These are phyloP conservation scores for Galeopterus variegatus DNA, from an alignment of 2,113 vertebrate genomes.

Conservation along the genomic window DNA sequence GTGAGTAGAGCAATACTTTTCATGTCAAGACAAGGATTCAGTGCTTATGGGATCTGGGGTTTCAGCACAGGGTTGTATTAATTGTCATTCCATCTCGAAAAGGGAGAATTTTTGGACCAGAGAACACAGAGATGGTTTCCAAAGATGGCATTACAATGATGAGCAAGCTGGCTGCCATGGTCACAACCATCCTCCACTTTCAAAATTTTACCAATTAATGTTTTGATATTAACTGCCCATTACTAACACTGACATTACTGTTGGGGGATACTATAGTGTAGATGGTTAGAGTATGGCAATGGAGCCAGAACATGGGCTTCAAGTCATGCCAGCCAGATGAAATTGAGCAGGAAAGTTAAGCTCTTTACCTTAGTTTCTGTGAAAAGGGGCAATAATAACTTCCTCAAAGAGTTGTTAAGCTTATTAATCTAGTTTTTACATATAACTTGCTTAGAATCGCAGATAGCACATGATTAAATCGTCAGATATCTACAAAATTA, in stretches of 20 bases:
- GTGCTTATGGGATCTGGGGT: neutral
- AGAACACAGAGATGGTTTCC: neutral
- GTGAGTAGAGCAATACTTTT: neutral
- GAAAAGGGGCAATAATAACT: neutral
- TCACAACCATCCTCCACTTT: neutral
- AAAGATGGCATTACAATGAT: neutral
- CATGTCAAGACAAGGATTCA: neutral
- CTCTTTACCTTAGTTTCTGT: neutral
- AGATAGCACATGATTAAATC: neutral
- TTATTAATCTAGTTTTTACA: neutral
- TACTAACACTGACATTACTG: neutral
- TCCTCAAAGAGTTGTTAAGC: neutral
- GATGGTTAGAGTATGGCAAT: neutral
- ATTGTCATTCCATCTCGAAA: neutral
- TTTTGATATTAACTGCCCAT: neutral
- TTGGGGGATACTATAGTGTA: neutral
- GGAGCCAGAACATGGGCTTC: neutral
- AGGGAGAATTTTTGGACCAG: neutral
- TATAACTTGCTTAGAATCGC: neutral
- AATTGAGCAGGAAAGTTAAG: neutral
- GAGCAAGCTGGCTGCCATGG: neutral
- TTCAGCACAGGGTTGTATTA: neutral
- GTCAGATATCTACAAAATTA: neutral
- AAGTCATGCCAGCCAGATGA: neutral
- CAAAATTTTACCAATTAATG: neutral